These are phyloP conservation scores for Malthinus seriepunctatus DNA, from an alignment of 2,888 invertebrate species.

Conservation along the genomic window DNA sequence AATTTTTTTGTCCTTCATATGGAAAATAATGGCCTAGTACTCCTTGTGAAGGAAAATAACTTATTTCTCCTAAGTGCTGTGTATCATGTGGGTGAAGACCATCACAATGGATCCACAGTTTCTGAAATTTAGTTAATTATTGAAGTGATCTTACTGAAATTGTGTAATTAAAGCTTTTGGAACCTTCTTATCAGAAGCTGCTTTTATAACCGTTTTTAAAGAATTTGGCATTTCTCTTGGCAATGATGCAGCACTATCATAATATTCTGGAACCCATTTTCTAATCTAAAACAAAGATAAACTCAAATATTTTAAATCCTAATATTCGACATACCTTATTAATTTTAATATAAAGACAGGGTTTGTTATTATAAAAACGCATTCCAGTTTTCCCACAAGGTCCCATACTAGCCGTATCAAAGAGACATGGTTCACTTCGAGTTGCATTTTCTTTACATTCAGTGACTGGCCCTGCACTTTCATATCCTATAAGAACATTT, in stretches of 20 bases:
- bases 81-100: constrained; percentile 61
- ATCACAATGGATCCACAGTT: constrained; percentile 56
- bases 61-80: constrained; percentile 61
- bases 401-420: constrained; percentile 32
- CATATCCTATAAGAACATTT: constrained; percentile 16
- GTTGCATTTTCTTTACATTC: too few relatives aligned
- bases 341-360: constrained; percentile 40
- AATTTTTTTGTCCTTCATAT: constrained; percentile 61
- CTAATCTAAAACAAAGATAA: constrained; percentile 12
- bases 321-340: constrained; percentile 42
- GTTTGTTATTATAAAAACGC: constrained; percentile 33
- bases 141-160: too few relatives aligned
- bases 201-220: neutral
- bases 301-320: constrained; percentile 41
- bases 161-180: neutral
- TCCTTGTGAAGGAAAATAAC: constrained; percentile 58
- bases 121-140: neutral
- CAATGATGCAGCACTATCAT: neutral
- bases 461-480: too few relatives aligned
- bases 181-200: neutral
- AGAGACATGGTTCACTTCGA: constrained; percentile 36
- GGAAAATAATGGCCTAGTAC: constrained; percentile 63
- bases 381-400: constrained; percentile 36
- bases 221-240: constrained; percentile 10
- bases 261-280: constrained; percentile 11